Percentiles rank a stretch among this genome's conserved stretches.
phyloP scores from a whole-genome alignment of 2,888 invertebrate species.

The Ochropacha duplaris region DNA sequence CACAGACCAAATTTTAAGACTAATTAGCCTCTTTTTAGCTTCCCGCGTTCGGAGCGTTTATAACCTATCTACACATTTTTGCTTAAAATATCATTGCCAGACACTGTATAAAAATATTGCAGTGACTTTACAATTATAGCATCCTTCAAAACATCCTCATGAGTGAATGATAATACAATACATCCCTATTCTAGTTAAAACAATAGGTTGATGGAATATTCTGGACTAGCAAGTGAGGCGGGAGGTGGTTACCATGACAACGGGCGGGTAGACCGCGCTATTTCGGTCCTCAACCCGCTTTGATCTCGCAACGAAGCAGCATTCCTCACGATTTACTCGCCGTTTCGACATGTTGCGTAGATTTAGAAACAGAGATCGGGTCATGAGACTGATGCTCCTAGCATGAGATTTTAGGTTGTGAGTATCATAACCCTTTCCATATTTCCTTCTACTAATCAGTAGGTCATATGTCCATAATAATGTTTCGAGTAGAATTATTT shows the following conservation, averaged over 20 bases:
- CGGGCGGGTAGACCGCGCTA: slow-evolving; percentile 43
- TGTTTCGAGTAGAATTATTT: too few relatives aligned
- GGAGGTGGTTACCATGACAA: slow-evolving; percentile 62
- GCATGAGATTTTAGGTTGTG: neutral
- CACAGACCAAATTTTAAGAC: too few relatives aligned
- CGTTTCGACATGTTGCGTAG: slow-evolving; percentile 33
- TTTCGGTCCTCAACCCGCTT: slow-evolving; percentile 41
- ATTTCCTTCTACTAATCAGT: too few relatives aligned
- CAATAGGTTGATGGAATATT: neutral
- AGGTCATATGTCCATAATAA: too few relatives aligned
- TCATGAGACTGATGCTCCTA: neutral
- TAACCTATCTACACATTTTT: too few relatives aligned
- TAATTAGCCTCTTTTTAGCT: too few relatives aligned
- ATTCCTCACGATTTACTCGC: slow-evolving; percentile 1
- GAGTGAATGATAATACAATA: neutral
- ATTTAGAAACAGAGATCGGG: slow-evolving; percentile 5
- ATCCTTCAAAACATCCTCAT: neutral
- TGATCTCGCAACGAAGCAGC: slow-evolving; percentile 37
- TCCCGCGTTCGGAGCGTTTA: too few relatives aligned
- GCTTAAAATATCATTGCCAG: too few relatives aligned
- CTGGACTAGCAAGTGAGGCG: slow-evolving; percentile 16
- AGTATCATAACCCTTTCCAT: neutral
- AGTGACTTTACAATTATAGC: neutral
- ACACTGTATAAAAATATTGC: neutral
- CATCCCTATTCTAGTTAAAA: neutral